These are phyloP conservation scores for Boloria euphrosyne DNA, from an alignment of 2,888 invertebrate species.

Conservation along the genomic window DNA sequence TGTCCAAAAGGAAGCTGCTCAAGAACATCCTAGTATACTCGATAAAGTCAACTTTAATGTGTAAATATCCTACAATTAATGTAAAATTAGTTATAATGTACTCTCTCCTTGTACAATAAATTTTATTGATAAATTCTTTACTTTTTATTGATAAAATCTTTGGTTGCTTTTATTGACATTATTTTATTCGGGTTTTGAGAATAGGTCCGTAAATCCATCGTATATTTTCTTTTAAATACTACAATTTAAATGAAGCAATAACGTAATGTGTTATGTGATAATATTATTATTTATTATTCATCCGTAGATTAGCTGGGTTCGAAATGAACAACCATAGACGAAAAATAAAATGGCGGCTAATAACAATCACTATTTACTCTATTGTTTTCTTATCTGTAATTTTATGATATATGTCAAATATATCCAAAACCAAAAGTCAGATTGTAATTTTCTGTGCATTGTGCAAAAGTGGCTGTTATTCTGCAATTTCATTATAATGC, in stretches of 20 bases:
- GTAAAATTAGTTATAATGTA: neutral
- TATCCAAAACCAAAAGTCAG: conserved; percentile 24
- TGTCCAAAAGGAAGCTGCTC: conserved; percentile 44
- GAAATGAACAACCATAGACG: no score
- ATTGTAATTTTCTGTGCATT: conserved; percentile 18
- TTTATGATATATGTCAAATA: conserved; percentile 21
- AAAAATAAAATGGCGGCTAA: no score
- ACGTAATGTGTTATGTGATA: no score
- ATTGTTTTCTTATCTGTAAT: conserved; percentile 1
- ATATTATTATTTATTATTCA: no score
- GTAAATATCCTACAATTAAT: conserved; percentile 44
- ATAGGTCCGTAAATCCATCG: no score
- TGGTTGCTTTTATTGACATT: neutral
- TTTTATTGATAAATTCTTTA: conserved; percentile 4
- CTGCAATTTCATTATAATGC: conserved; percentile 42
- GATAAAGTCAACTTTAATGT: conserved; percentile 56
- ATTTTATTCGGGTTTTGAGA: no score
- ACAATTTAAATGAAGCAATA: no score
- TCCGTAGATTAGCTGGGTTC: no score
- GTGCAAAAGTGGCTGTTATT: conserved; percentile 34
- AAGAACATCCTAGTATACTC: conserved; percentile 41
- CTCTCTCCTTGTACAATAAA: neutral
- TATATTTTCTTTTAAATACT: no score
- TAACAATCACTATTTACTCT: no score
- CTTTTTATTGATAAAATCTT: neutral